Evolutionary conservation across 1,140 invertebrate species (phyloP).

Genomic region (Drosophila pseudoananassae): DNA sequence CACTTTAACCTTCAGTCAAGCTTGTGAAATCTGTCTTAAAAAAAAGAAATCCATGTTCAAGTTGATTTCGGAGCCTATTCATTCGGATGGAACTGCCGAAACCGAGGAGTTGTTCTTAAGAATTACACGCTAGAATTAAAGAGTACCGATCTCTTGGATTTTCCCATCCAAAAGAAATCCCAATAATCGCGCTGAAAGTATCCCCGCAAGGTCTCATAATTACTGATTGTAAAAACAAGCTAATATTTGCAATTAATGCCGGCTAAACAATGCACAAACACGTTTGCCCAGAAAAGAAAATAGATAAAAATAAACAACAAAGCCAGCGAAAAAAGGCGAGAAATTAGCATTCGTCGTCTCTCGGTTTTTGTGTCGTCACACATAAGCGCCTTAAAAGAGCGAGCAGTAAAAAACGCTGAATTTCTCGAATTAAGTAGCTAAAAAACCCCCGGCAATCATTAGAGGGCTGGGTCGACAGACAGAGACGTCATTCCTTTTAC

Average conservation of each 20-base stretch:
- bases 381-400: conserved; percentile 36
- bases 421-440: conserved; percentile 47
- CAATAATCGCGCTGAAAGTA: conserved; percentile 1
- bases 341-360: conserved; percentile 22
- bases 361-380: conserved; percentile 40
- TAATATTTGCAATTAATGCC: conserved; percentile 47
- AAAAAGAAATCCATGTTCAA: conserved; percentile 30
- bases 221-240: conserved; percentile 38
- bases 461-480: conserved; percentile 38
- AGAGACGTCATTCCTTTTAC: conserved; percentile 48
- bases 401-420: neutral
- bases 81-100: conserved; percentile 17
- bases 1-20: conserved; percentile 1
- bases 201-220: conserved; percentile 19
- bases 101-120: conserved; percentile 14
- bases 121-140: conserved; percentile 18
- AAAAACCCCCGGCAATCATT: conserved; percentile 48
- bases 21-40: conserved; percentile 5
- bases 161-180: conserved; percentile 37
- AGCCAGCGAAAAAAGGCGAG: conserved; percentile 19
- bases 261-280: conserved; percentile 34
- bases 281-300: conserved; percentile 31
- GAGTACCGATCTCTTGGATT: conserved; percentile 8
- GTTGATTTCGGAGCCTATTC: conserved; percentile 19
- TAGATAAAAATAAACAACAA: conserved; percentile 34